Base-by-base conservation (phyloP, 1,140 invertebrate genomes). In the Bombus haemorrhoidalis region DNA sequence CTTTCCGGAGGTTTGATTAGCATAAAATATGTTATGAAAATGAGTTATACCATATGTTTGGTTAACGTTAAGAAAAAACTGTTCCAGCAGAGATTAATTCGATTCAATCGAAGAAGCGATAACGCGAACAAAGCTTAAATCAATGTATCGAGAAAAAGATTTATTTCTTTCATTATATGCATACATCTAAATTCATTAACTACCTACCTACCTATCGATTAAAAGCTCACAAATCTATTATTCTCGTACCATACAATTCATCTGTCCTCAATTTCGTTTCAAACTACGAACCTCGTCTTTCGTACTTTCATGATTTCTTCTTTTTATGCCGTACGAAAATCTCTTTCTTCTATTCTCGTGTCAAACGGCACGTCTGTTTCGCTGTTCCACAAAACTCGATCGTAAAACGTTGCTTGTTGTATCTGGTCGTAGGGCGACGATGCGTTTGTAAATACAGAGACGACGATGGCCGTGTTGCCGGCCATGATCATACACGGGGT, bases 381-480 rank as follows among this genome's bases (percentile, higher is more conserved):
- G 4, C 9, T 12, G 9, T 59, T 32, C 34, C n/a, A 41, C 28
- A 62, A 74, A 72, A 22, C 28, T 18, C 10, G 34, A 41, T 80
- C 34, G 34, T 75, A 85, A 75, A 66, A 68, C 41, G 13, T 85
- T 43, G 53, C 57, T 66, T 34, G 74, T 66, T 66, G 59, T 85
- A 15, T 22, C n/a, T 15, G 10, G 12, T 39, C 47, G 41, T 43
- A 74, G 62, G 37, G 34, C 34, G 22, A 34, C 39, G 37, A 81
- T 22, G 77, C 68, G 57, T 64, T 85, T 34, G 59, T 62, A 57
- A 68, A 74, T 59, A 81, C 43, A 74, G 59, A 34, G 22, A 80
- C 32, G 77, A 28, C 62, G 62, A 64, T 41, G 62, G 37, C 57
- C 59, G 66, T 68, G 41, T 41, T 66, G 47, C 12, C 22, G 4